Base-by-base conservation (phyloP, 2,113 vertebrate genomes). In the Coreoperca whiteheadi region DNA sequence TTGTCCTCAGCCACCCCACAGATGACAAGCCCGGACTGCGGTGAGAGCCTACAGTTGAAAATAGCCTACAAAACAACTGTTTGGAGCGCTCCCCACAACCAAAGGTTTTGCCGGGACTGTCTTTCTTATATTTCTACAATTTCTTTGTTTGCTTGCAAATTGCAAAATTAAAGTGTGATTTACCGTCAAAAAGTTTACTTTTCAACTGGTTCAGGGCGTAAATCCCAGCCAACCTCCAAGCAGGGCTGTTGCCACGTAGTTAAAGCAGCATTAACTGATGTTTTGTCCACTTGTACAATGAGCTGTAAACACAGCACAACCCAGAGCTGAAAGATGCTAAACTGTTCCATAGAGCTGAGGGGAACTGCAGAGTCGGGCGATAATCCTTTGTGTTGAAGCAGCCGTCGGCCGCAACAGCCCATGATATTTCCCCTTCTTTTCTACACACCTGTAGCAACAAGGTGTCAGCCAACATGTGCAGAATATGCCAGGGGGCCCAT, bases 1-100 rank as follows among this genome's bases (percentile, higher is more conserved):
- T 51, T 51, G 77, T 78, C 76, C 87, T 79, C 51, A 11, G 21
- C 72, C 11, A 1, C 78, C 50, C 46, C 25, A 43, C 71, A 51
- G 6, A 63, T 88, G 74, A 77, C 57, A 64, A 53, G 59, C 43
- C 25, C 2, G 53, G 51, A 73, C 79, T 6, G n/a, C 56, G 59
- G 39, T 11, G 43, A 70, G 39, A 59, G 10, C 32, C 70, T 41
- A 16, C 77, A 21, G 21, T 25, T 73, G 64, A 23, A 67, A 53
- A 74, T 2, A 32, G 68, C 81, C 54, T 25, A n/a, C 14, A 50
- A 43, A n/a, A 69, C 18, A 30, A 43, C 8, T 23, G 63, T 30
- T 41, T 56, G 59, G 32, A 65, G 8, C 63, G 63, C 32, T 60
- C 10, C 21, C 4, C 32, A 63, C 61, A 39, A 7, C 61, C 34